Evolutionary conservation across 1,140 invertebrate genomes (phyloP).

Genomic region (Araneus ventricosus): DNA sequence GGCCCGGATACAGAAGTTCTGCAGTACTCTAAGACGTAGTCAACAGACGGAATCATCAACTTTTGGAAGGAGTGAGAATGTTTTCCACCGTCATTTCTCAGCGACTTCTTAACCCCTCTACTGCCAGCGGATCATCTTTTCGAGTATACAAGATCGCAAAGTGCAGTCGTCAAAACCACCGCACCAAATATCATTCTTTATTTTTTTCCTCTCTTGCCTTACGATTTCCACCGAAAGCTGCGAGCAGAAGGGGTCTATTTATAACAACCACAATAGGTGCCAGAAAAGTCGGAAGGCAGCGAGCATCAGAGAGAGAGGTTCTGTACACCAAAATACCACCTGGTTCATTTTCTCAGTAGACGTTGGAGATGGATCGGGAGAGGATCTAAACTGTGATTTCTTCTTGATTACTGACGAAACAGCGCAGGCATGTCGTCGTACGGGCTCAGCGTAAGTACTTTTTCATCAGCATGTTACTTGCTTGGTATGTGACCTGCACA

Average conservation of each 20-base stretch:
- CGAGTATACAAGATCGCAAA: neutral
- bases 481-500: neutral
- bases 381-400: constrained; percentile 25
- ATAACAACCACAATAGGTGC: constrained; percentile 66
- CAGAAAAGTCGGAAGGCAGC: constrained; percentile 28
- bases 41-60: too few species aligned
- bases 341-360: constrained; percentile 55
- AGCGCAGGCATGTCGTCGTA: constrained; percentile 38
- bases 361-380: constrained; percentile 19
- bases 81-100: neutral
- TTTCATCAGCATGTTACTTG: neutral
- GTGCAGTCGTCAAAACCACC: constrained; percentile 46
- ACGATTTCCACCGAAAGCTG: constrained; percentile 19
- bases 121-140: neutral
- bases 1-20: too few species aligned
- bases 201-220: neutral
- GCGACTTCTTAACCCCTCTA: neutral
- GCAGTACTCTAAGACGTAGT: too few species aligned
- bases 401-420: constrained; percentile 35
- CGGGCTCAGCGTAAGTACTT: constrained; percentile 46
- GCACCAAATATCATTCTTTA: constrained; percentile 38
- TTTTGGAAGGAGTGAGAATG: neutral
- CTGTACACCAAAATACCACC: constrained; percentile 66
- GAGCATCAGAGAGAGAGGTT: neutral
- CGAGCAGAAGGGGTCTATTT: constrained; percentile 27